These are phyloP conservation scores for Julus scanicus DNA, from an alignment of 2,888 invertebrate genomes.

Conservation along the genomic window DNA sequence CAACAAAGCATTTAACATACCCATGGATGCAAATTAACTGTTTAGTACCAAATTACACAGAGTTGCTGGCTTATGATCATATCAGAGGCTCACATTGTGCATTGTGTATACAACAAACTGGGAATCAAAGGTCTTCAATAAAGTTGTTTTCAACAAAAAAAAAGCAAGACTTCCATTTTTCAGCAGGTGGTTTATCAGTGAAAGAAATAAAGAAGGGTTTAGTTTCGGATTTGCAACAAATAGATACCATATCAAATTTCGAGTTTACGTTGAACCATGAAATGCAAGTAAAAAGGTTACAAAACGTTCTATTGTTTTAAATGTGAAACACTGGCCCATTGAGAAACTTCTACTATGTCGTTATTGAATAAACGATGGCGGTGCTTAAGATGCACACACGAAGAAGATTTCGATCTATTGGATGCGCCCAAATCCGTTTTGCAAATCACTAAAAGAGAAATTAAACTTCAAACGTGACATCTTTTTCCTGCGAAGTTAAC, in stretches of 20 bases:
- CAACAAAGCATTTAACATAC: no score
- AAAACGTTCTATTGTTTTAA: background rate
- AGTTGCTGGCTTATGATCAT: no score
- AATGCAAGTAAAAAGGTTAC: background rate
- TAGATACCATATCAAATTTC: background rate
- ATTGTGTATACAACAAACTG: no score
- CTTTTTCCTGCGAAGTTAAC: conserved; percentile 11
- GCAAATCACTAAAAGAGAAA: conserved; percentile 40
- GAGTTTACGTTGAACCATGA: background rate
- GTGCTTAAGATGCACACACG: background rate
- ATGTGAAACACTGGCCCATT: background rate
- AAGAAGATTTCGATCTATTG: conserved; percentile 18
- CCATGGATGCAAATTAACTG: no score
- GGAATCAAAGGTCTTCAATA: no score
- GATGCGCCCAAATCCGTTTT: background rate
- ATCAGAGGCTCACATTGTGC: no score
- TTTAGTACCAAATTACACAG: no score
- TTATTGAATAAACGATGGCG: conserved; percentile 6
- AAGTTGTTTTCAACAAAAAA: no score
- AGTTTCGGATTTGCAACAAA: background rate
- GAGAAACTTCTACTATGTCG: background rate
- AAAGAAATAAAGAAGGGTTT: background rate
- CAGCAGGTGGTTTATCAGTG: conserved; percentile 3
- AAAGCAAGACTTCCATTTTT: background rate
- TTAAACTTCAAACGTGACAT: conserved; percentile 39